Conservation (phyloP, 1,140 invertebrate genomes). For the Euglossa dilemma region DNA sequence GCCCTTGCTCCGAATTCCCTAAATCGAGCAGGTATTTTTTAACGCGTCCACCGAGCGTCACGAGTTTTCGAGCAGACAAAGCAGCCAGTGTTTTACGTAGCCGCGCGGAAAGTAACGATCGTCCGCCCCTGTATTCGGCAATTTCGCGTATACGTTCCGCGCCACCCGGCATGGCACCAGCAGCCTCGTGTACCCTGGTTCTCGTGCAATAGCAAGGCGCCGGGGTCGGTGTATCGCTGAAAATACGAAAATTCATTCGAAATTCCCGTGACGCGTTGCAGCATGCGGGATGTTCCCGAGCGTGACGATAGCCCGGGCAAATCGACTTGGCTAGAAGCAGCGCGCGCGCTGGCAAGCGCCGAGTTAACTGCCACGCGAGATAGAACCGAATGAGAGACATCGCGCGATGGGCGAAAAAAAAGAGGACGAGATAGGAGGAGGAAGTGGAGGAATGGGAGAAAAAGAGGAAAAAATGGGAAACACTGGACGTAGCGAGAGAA, state of each 20-base stretch:
- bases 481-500: slow-evolving; percentile 10
- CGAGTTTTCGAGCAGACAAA: neutral
- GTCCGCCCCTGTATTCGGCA: slow-evolving; percentile 30
- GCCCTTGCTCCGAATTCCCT: neutral
- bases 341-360: neutral
- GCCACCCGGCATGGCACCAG: neutral
- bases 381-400: slow-evolving; percentile 39
- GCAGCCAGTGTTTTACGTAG: slow-evolving; percentile 25
- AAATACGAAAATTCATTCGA: slow-evolving; percentile 65
- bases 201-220: slow-evolving; percentile 23
- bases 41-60: neutral
- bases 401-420: neutral
- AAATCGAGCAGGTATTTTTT: neutral
- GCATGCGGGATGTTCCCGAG: neutral
- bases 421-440: neutral
- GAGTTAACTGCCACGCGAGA: slow-evolving; percentile 39
- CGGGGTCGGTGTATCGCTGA: slow-evolving; percentile 24
- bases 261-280: slow-evolving; percentile 47
- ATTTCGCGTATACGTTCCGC: slow-evolving; percentile 48
- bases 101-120: slow-evolving; percentile 56
- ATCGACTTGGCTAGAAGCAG: slow-evolving; percentile 44
- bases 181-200: neutral
- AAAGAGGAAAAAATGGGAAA: neutral
- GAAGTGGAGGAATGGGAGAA: neutral
- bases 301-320: slow-evolving; percentile 26